Conservation (phyloP, 2,797 vertebrate genomes). For the Parambassis ranga region DNA sequence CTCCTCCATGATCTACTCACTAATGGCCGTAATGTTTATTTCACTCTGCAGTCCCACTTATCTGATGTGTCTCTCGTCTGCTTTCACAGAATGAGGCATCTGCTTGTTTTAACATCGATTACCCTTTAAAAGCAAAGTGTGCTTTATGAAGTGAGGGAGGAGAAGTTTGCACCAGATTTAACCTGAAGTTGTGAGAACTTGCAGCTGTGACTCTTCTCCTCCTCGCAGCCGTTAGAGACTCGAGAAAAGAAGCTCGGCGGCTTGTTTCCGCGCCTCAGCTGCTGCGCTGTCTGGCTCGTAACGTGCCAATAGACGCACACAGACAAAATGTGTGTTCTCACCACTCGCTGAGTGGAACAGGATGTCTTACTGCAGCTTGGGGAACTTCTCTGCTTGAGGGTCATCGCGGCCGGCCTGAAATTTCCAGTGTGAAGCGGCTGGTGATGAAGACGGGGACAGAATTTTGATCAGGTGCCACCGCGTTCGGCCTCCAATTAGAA, state of each 20-base stretch:
- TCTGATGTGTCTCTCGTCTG: slow-evolving; percentile 27
- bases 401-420: neutral
- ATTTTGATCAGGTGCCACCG: slow-evolving; percentile 33
- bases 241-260: slow-evolving; percentile 19
- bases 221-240: slow-evolving; percentile 22
- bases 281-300: slow-evolving; percentile 37
- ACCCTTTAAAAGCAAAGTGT: too few species aligned
- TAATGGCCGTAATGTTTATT: slow-evolving; percentile 28
- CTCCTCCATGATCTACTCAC: slow-evolving; percentile 47
- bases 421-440: neutral
- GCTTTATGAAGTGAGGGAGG: slow-evolving; percentile 10
- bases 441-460: slow-evolving; percentile 22
- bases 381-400: slow-evolving; percentile 26
- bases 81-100: neutral
- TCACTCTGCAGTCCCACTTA: slow-evolving; percentile 39
- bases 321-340: slow-evolving; percentile 42
- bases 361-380: slow-evolving; percentile 41
- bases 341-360: slow-evolving; percentile 43
- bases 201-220: slow-evolving; percentile 49
- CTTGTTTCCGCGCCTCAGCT: slow-evolving; percentile 42
- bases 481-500: neutral
- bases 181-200: slow-evolving; percentile 38
- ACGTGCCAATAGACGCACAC: slow-evolving; percentile 33
- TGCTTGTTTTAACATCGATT: neutral
- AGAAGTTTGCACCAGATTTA: slow-evolving; percentile 11